Conservation (phyloP, 2,888 invertebrate genomes). For the Entomobrya proxima region DNA sequence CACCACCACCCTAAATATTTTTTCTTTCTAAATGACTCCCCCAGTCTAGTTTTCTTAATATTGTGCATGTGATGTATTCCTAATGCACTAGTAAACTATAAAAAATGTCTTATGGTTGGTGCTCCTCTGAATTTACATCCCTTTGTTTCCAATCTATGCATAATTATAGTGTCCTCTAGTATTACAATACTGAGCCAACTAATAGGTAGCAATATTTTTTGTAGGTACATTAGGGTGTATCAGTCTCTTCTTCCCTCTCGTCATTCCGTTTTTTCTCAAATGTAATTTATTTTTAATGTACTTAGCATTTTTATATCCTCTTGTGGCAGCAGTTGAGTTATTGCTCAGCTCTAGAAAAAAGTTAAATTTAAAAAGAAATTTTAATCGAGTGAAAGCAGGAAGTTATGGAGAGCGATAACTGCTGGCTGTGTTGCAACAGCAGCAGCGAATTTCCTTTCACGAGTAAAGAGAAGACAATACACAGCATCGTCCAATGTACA, state of each 20-base stretch:
- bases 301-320: conserved; percentile 63
- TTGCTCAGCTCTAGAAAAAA: conserved; percentile 52
- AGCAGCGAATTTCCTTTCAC: background rate
- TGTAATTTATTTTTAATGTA: conserved; percentile 66
- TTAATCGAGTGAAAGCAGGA: conserved; percentile 68
- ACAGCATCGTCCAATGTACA: background rate
- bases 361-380: conserved; percentile 66
- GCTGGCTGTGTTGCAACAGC: conserved; percentile 39
- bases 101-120: conserved; percentile 22
- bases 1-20: background rate
- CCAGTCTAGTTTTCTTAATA: background rate
- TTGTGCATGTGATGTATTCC: background rate
- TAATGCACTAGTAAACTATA: background rate
- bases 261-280: conserved; percentile 26
- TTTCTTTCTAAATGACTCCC: background rate
- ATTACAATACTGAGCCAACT: background rate
- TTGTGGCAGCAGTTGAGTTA: conserved; percentile 62
- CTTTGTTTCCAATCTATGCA: conserved; percentile 31
- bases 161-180: conserved; percentile 16
- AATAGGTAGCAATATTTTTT: no score
- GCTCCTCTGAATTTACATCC: conserved; percentile 6
- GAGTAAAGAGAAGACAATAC: background rate
- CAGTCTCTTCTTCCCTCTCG: background rate
- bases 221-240: no score
- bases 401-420: conserved; percentile 67